A percentile compares a stretch with the other conserved stretches of the same genome.
Conservation (phyloP, 1,140 invertebrate genomes). For the Pogonognathellus flavescens region DNA sequence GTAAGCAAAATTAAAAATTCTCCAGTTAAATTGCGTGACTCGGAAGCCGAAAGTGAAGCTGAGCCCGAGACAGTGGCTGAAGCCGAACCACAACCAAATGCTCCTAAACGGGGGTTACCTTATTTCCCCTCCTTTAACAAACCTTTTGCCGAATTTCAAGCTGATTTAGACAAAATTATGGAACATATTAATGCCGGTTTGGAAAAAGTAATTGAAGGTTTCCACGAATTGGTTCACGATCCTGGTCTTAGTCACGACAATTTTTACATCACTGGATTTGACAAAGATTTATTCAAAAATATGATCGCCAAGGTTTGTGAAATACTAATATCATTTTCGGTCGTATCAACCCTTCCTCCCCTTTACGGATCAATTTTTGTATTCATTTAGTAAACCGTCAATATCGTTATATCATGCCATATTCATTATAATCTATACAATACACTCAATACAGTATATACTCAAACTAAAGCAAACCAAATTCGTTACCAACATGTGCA, state of each 20-base stretch:
- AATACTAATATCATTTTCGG: neutral
- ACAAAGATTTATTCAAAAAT: neutral
- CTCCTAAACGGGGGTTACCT: neutral
- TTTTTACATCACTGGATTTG: neutral
- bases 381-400: neutral
- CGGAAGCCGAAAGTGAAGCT: too few species aligned
- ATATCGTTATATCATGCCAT: too few species aligned
- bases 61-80: too few species aligned
- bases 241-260: neutral
- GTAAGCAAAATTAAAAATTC: too few species aligned
- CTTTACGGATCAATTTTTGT: neutral
- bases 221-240: neutral
- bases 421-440: too few species aligned
- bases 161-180: neutral
- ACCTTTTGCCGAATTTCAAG: neutral
- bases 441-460: too few species aligned
- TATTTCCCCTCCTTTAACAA: neutral
- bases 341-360: neutral
- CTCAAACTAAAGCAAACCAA: too few species aligned
- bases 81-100: too few species aligned
- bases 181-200: neutral
- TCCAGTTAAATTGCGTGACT: too few species aligned
- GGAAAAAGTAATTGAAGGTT: neutral
- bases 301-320: slow-evolving; percentile 1
- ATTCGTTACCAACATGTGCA: too few species aligned